Conservation (phyloP, 2,797 vertebrate species). For the Manis pentadactyla region DNA sequence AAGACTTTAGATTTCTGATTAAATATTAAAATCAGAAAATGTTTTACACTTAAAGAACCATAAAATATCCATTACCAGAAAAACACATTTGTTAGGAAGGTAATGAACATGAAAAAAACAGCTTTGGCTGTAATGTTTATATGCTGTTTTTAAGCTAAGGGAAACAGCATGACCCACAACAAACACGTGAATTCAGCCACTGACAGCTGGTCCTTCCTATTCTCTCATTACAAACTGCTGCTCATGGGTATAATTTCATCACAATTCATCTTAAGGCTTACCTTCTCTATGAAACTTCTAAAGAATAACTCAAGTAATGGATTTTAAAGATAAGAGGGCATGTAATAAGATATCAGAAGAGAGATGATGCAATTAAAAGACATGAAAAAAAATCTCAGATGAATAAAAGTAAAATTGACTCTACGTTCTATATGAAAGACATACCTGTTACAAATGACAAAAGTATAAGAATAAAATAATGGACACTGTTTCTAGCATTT, state of each 20-base stretch:
- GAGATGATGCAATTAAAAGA: conserved; percentile 26
- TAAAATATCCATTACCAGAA: neutral
- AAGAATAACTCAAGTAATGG: conserved; percentile 21
- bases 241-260: neutral
- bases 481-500: neutral
- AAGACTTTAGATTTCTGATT: neutral
- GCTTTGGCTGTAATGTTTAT: neutral
- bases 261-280: neutral
- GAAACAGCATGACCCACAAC: neutral
- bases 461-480: neutral
- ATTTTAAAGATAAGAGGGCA: conserved; percentile 47
- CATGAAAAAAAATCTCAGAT: neutral
- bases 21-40: conserved; percentile 26
- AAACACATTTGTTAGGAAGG: neutral
- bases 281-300: neutral
- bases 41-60: neutral
- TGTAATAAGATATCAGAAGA: conserved; percentile 44
- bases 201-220: neutral
- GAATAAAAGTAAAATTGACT: neutral
- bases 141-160: neutral
- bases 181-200: neutral
- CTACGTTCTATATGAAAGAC: neutral
- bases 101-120: neutral
- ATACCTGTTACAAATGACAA: neutral
- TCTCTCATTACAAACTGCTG: neutral